Base-by-base conservation (phyloP, 2,888 invertebrate genomes). In the Melinopterus prodromus region DNA sequence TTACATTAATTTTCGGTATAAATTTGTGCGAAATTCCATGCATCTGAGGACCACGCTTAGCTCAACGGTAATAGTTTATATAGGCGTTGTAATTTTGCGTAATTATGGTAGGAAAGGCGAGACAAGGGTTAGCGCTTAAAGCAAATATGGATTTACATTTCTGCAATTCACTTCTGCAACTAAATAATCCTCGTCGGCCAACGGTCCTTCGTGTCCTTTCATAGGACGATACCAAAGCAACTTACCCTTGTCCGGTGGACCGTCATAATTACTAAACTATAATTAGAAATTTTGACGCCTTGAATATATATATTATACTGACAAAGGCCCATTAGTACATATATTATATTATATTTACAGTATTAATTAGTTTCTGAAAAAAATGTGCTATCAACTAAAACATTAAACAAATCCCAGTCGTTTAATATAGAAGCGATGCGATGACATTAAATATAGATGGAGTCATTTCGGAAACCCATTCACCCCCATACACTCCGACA, bases 81-180 rank as follows among this genome's bases (percentile, higher is more conserved):
- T 12, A 53, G 53, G 53, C 53, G 53, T 53, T 53, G 53, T 53
- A 53, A 53, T 53, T 53, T 53, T 53, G 53, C 53, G 53, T 53
- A 53, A 53, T 53, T 53, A 53, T 53, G 53, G 12, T 12, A 7
- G 2, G 12, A 12, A 12, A 53, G 12, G 53, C 53, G 53, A 53
- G 53, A 53, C 53, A 53, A 53, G 53, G 53, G 53, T 53, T 53
- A 12, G 53, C 53, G 53, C 53, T 53, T 53, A 9, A 53, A 53
- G 53, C 53, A 53, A 53, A 53, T 53, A 53, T 53, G 53, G 53
- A 53, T 53, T 53, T 53, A 53, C 53, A 53, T 53, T 53, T 53
- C 53, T 53, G 53, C 53, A 53, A 53, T 53, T 53, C 53, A 6
- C 12, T 7, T 53, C 53, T 53, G 53, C 53, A 53, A 53, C 53